Base-by-base conservation (phyloP, 2,797 vertebrate species). In the Lates japonicus region DNA sequence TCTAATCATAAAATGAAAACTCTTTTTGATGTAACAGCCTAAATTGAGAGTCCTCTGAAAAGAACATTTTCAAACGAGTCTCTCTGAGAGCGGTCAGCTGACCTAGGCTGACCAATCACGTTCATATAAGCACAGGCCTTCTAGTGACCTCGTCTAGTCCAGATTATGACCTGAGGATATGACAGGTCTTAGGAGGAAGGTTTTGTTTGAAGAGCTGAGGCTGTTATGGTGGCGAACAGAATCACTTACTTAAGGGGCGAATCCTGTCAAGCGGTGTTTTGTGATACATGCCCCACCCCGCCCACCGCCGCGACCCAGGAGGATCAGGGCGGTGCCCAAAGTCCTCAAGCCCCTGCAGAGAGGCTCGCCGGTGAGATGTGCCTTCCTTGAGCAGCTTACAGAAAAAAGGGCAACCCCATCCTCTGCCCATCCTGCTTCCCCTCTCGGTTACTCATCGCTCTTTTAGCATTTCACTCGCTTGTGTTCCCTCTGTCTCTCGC, bases 351-450 rank as follows among this genome's bases (percentile, higher is more conserved):
- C 71, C 39, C 74, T 39, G 60, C 48, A 70, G 76, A 13, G 66
- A 74, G 48, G 22, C 72, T 77, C 41, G 12, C 55, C n/a, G 48
- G 51, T 63, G 71, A 88, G 65, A 81, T 80, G 82, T 65, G 80
- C 69, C 82, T 63, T 80, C 55, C 74, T 66, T 74, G 78, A 91
- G 87, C 84, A 16, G 85, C 86, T 90, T 87, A 73, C 62, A 86
- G 52, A 62, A 83, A 77, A 90, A 88, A 87, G 80, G 89, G 78
- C 89, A 86, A 89, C 63, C 88, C 86, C 74, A 22, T 74, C 66
- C 80, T 82, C 82, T 72, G 42, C 39, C 76, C 70, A 65, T 57
- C 80, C 52, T 64, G 48, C 81, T 76, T 70, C 67, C 83, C 77
- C 66, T 72, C 79, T 67, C 44, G 52, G 25, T 79, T 76, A 74